Evolutionary conservation across 64 coral and sea anemone genomes (phyloP).

Genomic region (Montipora foliosa): DNA sequence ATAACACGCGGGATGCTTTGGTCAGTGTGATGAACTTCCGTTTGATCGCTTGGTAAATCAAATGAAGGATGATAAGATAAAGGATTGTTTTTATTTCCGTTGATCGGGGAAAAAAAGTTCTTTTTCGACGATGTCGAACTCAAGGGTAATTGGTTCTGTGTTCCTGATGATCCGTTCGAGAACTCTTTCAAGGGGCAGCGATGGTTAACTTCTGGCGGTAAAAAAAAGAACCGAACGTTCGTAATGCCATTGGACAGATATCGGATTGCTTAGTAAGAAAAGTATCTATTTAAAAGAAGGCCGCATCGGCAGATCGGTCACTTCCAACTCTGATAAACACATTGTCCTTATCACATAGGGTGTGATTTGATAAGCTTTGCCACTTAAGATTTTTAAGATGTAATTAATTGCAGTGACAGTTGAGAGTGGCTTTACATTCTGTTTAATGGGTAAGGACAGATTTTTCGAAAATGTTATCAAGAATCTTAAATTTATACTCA

Average conservation of each 20-base stretch:
- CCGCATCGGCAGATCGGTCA: background rate
- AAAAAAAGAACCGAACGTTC: background rate
- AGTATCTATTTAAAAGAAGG: background rate
- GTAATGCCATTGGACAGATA: background rate
- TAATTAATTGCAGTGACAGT: slow-evolving; percentile 49
- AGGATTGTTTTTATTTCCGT: background rate
- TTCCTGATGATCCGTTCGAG: too few relatives aligned
- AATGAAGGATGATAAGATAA: background rate
- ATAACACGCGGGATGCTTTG: too few relatives aligned
- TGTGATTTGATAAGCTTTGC: slow-evolving; percentile 15
- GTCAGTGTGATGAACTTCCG: too few relatives aligned
- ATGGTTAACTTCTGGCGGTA: too few relatives aligned
- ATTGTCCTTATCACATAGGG: background rate
- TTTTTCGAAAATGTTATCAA: background rate
- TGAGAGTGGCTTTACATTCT: slow-evolving; percentile 5
- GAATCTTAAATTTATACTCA: background rate
- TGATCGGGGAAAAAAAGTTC: too few relatives aligned
- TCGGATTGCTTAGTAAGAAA: background rate
- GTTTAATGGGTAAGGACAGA: slow-evolving; percentile 17
- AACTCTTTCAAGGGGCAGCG: too few relatives aligned
- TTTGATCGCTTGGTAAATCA: background rate
- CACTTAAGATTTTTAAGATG: slow-evolving; percentile 42
- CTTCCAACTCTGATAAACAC: slow-evolving; percentile 34
- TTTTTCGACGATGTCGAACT: too few relatives aligned
- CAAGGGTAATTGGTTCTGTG: too few relatives aligned